Percentiles rank a stretch among this genome's conserved stretches.
These are phyloP conservation scores for Paelopatides confundens DNA, from an alignment of 53 echinoderm and acorn worm genomes.

Conservation along the genomic window DNA sequence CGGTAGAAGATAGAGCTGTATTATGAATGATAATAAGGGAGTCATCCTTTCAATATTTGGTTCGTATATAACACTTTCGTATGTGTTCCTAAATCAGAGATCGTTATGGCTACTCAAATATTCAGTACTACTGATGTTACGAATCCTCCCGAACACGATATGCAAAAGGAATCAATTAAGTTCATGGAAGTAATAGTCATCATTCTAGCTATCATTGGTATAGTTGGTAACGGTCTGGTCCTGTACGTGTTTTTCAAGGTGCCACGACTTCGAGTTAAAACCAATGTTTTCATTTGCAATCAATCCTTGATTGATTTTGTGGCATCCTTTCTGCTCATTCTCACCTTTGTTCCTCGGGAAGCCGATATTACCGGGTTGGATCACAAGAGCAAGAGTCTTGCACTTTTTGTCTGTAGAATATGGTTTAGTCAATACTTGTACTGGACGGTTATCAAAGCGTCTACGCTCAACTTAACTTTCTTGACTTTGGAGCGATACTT, in stretches of 20 bases:
- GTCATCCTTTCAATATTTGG: no score
- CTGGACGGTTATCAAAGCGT: background rate
- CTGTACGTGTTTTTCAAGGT: constrained; percentile 30
- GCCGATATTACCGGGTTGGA: background rate
- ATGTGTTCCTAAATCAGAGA: no score
- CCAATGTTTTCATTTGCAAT: background rate
- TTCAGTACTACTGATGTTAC: no score
- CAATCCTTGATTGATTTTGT: constrained; percentile 14
- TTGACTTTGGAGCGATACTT: constrained; percentile 30
- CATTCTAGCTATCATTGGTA: background rate
- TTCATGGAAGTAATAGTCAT: background rate
- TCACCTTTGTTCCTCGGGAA: background rate
- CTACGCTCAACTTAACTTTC: constrained; percentile 7
- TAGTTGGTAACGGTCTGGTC: constrained; percentile 12
- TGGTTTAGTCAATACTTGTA: constrained; percentile 4
- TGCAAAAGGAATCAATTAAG: no score
- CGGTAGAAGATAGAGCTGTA: no score
- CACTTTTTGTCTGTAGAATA: background rate
- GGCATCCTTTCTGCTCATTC: background rate
- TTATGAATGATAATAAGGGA: no score
- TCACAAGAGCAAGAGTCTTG: background rate
- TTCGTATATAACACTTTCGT: no score
- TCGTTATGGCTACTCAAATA: no score
- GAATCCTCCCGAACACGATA: no score
- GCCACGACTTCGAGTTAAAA: background rate